A percentile compares a stretch with the other conserved stretches of the same genome.
phyloP scores from a whole-genome alignment of 2,113 vertebrate species.

The Chloebia gouldiae region DNA sequence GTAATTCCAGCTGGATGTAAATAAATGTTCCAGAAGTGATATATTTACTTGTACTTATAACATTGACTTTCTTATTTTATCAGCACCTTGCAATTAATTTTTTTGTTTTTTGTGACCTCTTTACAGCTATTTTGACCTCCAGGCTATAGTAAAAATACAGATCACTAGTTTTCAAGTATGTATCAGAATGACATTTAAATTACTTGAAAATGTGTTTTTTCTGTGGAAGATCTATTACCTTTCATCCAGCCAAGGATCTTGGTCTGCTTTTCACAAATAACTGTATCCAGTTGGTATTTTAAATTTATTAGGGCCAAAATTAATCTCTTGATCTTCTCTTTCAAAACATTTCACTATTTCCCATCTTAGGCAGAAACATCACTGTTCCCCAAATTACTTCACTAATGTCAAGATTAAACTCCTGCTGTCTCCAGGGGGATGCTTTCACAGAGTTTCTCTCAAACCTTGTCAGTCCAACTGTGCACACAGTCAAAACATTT shows the following conservation, averaged over 20 bases:
- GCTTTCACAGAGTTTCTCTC: background rate
- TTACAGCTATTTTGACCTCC: background rate
- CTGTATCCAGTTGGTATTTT: background rate
- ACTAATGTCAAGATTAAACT: background rate
- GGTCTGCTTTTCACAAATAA: background rate
- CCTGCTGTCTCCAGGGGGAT: background rate
- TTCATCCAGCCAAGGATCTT: background rate
- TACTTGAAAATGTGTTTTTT: background rate
- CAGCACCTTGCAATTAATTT: background rate
- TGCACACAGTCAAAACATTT: background rate
- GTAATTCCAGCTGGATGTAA: background rate
- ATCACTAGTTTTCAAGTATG: background rate
- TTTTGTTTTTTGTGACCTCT: background rate
- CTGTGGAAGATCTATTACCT: background rate
- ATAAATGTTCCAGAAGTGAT: background rate
- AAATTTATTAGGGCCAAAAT: background rate
- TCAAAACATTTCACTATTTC: background rate
- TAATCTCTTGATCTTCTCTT: background rate
- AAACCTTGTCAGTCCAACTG: slow-evolving; percentile 13
- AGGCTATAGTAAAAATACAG: background rate
- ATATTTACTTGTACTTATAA: background rate
- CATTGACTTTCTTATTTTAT: background rate
- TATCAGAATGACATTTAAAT: background rate
- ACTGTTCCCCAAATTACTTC: background rate
- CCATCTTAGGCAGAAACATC: background rate